Evolutionary conservation across 2,888 invertebrate species (phyloP).

Genomic region (Noctuana brunneofusca): DNA sequence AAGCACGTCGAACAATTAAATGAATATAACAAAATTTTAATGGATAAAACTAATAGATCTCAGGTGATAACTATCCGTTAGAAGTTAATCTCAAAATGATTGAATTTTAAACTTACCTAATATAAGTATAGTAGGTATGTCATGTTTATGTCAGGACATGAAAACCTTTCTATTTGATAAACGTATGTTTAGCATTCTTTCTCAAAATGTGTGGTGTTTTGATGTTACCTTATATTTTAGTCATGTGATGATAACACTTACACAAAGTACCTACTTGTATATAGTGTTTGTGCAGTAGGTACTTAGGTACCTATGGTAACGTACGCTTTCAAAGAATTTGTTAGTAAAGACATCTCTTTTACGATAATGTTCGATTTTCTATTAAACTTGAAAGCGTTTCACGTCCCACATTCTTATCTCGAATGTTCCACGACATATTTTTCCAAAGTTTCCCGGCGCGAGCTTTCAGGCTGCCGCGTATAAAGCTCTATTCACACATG

Average conservation of each 20-base stretch:
- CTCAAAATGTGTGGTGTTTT: background rate
- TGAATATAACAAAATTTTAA: background rate
- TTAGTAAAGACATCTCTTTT: slow-evolving; percentile 81
- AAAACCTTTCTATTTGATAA: slow-evolving; percentile 2
- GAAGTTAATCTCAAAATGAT: no score
- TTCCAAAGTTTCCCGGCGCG: slow-evolving; percentile 82
- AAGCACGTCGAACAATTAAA: background rate
- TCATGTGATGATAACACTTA: slow-evolving; percentile 41
- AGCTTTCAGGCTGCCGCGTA: slow-evolving; percentile 81
- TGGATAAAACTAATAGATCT: background rate
- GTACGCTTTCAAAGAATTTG: slow-evolving; percentile 76
- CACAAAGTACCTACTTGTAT: slow-evolving; percentile 35
- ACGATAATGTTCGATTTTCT: slow-evolving; percentile 84
- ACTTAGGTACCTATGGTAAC: slow-evolving; percentile 44
- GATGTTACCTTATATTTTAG: slow-evolving; percentile 31
- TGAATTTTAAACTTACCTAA: no score
- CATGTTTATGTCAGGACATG: slow-evolving; percentile 7
- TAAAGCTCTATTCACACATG: slow-evolving; percentile 83
- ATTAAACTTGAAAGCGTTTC: slow-evolving; percentile 82
- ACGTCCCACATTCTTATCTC: slow-evolving; percentile 82
- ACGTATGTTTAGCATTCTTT: background rate
- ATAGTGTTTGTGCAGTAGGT: slow-evolving; percentile 43
- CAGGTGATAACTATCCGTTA: background rate
- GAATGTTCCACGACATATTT: slow-evolving; percentile 82
- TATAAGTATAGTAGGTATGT: no score